Base-by-base conservation (phyloP, 2,113 vertebrate species). In the Willisornis vidua region DNA sequence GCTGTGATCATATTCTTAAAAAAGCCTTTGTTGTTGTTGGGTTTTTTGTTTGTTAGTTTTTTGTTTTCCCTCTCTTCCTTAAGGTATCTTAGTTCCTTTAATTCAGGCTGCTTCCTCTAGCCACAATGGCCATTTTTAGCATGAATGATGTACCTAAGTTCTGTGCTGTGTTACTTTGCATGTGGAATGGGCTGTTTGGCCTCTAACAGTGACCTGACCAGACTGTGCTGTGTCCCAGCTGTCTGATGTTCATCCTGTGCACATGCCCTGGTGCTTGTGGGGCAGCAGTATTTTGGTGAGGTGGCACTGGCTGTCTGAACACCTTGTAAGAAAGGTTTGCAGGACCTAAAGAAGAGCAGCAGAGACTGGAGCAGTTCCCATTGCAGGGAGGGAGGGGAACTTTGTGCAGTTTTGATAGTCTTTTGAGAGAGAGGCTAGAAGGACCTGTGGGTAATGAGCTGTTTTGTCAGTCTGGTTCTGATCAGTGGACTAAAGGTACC, bases 381-480 rank as follows among this genome's bases (percentile, higher is more conserved):
- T 6, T 77, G 70, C 19, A 0, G 0, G 17, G 6, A 3, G 5
- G 5, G 4, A 75, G 7, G 49, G 49, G 9, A 75, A 6, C 17
- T 48, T 63, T 35, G 29, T 51, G 52, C 29, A 70, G 2, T 71
- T 87, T 71, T 71, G 54, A 48, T 13, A 10, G 14, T 51, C 10
- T 78, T 37, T 65, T 41, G 35, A 48, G 43, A 52, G 28, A 39
- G 45, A 55, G 31, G 35, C 15, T 49, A 23, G 59, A 57, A 39
- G 54, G 37, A 58, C n/a, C 5, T 58, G 16, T 37, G 52, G 23
- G 14, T 63, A 48, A 58, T n/a, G 65, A 55, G 23, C 29, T 51
- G 6, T 45, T 77, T 35, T 54, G 31, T n/a, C 22, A 62, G 17
- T n/a, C 48, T 77, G 19, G 20, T 94, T 84, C 52, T 72, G 43